Percentiles rank a stretch among this genome's conserved stretches.
phyloP scores from a whole-genome alignment of 2,113 vertebrate genomes.

The Neotragus moschatus region DNA sequence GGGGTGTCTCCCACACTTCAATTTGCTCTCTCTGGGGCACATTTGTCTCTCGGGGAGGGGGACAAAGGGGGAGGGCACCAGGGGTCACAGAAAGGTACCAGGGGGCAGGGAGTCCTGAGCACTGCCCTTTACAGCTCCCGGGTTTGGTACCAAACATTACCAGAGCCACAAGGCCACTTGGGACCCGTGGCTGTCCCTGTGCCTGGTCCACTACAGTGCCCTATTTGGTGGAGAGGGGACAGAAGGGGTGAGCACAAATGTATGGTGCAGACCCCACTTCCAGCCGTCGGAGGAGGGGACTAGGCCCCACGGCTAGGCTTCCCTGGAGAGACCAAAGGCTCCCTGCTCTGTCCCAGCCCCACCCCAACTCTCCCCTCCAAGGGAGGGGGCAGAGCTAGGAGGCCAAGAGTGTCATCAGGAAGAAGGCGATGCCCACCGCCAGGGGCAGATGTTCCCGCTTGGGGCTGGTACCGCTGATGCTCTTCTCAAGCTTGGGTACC shows the following conservation, averaged over 20 bases:
- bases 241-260: constrained; percentile 21
- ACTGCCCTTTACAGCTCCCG: constrained; percentile 37
- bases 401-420: constrained; percentile 88
- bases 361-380: constrained; percentile 1
- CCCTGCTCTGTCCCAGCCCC: constrained; percentile 12
- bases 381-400: constrained; percentile 85
- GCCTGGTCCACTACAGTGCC: constrained; percentile 27
- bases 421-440: constrained; percentile 89
- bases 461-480: constrained; percentile 95
- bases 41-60: background rate
- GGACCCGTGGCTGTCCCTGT: constrained; percentile 33
- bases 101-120: constrained; percentile 47
- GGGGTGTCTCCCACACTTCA: background rate
- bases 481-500: constrained; percentile 96
- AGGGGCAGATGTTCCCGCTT: constrained; percentile 92
- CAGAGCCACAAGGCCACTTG: constrained; percentile 47
- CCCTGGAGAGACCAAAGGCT: background rate
- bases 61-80: background rate
- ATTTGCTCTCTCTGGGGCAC: constrained; percentile 42
- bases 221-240: background rate
- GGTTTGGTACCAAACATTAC: constrained; percentile 61
- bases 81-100: constrained; percentile 33
- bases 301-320: background rate
- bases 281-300: background rate
- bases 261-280: constrained; percentile 20